Conservation (phyloP, 2,113 vertebrate species). For the Neotoma lepida region DNA sequence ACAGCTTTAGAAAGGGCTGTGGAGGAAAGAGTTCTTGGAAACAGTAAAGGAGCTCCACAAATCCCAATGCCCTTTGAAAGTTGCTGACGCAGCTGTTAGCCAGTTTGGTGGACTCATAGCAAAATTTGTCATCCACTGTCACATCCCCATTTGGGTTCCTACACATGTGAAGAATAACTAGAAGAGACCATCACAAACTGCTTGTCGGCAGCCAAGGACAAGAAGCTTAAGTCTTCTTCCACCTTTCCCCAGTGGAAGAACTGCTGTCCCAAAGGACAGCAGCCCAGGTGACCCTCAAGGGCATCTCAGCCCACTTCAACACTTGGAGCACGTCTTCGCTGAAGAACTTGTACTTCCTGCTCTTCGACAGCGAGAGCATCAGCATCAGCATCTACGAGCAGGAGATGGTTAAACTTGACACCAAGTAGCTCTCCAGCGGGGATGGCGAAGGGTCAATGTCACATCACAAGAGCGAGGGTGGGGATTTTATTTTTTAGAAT, state of each 20-base stretch:
- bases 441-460: slow-evolving; percentile 74
- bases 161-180: slow-evolving; percentile 98
- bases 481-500: slow-evolving; percentile 85
- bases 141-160: slow-evolving; percentile 97
- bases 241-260: slow-evolving; percentile 97
- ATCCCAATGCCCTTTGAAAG: slow-evolving; percentile 95
- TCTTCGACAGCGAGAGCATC: slow-evolving; percentile 99
- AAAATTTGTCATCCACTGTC: slow-evolving; percentile 98
- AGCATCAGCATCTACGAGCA: slow-evolving; percentile 94
- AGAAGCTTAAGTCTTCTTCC: slow-evolving; percentile 96
- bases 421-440: slow-evolving; percentile 89
- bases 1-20: slow-evolving; percentile 96
- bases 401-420: slow-evolving; percentile 99
- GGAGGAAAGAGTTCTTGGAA: slow-evolving; percentile 96
- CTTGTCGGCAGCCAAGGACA: slow-evolving; percentile 95
- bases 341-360: slow-evolving; percentile 99
- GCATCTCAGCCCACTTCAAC: slow-evolving; percentile 96
- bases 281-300: slow-evolving; percentile 97
- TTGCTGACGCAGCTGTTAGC: slow-evolving; percentile 93
- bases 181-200: slow-evolving; percentile 98
- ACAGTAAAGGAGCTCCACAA: slow-evolving; percentile 96
- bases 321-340: slow-evolving; percentile 93
- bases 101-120: slow-evolving; percentile 95
- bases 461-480: slow-evolving; percentile 74
- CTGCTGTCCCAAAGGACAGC: slow-evolving; percentile 97